A percentile compares a stretch with the other conserved stretches of the same genome.
Conservation (phyloP, 2,888 invertebrate genomes). For the Oscheius onirici region DNA sequence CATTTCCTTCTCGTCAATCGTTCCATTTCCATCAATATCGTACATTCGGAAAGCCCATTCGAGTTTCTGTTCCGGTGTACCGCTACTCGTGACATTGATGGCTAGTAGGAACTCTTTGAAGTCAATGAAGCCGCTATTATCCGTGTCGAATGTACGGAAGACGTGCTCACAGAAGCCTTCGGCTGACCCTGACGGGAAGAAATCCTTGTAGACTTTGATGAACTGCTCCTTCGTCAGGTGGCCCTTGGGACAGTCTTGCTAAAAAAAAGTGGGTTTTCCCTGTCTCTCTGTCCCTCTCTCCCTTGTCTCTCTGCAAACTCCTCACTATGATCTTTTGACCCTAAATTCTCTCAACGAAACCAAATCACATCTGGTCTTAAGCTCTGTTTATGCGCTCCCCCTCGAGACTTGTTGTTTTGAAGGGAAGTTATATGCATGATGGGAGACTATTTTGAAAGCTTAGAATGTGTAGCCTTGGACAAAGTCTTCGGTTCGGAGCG, state of each 20-base stretch:
- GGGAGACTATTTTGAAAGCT: too few species aligned
- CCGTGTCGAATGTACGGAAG: slow-evolving; percentile 78
- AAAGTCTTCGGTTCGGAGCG: too few species aligned
- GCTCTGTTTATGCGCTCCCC: too few species aligned
- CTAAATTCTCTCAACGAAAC: too few species aligned
- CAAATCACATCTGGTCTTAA: too few species aligned
- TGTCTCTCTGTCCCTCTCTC: too few species aligned
- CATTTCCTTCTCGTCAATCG: slow-evolving; percentile 98
- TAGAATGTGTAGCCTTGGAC: too few species aligned
- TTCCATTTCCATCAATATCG: slow-evolving; percentile 96
- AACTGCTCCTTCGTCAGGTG: slow-evolving; percentile 72
- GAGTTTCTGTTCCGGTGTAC: slow-evolving; percentile 95
- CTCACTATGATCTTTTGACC: too few species aligned
- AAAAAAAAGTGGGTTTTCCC: too few species aligned
- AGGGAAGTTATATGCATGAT: too few species aligned
- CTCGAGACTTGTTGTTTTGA: too few species aligned
- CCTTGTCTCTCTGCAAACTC: too few species aligned
- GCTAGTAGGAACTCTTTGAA: slow-evolving; percentile 85
- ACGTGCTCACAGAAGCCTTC: slow-evolving; percentile 73
- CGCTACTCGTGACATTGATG: slow-evolving; percentile 96
- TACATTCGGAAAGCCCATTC: slow-evolving; percentile 99
- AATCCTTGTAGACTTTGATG: slow-evolving; percentile 72
- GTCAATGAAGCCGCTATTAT: slow-evolving; percentile 90
- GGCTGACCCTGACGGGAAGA: slow-evolving; percentile 72
- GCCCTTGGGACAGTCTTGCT: slow-evolving; percentile 73